phyloP scores from a whole-genome alignment of 2,113 vertebrate species.

The Rhegmatorhina hoffmannsi region DNA sequence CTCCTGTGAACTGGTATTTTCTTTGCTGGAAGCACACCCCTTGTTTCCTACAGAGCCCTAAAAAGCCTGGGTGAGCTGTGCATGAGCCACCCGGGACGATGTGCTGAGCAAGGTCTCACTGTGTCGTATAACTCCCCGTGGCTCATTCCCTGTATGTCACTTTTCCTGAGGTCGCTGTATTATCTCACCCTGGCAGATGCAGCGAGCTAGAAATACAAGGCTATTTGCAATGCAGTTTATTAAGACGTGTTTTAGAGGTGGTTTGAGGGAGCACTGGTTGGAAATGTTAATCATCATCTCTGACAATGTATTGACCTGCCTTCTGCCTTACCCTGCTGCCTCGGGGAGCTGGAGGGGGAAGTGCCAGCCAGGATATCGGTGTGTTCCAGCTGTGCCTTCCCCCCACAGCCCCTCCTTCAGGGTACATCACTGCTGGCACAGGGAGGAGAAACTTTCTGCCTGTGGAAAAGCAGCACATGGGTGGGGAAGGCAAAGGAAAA shows the following conservation, averaged over 20 bases:
- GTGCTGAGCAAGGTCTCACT: conserved; percentile 7
- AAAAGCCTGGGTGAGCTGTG: not conserved
- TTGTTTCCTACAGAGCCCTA: not conserved
- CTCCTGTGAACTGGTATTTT: accelerated
- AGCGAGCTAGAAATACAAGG: conserved; percentile 57
- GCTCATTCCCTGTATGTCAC: conserved; percentile 49
- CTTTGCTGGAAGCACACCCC: not conserved
- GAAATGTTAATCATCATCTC: conserved; percentile 59
- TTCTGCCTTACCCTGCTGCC: conserved; percentile 1
- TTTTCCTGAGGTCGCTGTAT: conserved; percentile 46
- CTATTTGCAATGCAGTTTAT: conserved; percentile 62
- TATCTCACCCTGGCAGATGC: conserved; percentile 68
- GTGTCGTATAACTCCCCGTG: not conserved
- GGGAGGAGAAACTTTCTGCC: not conserved
- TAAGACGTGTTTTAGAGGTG: conserved; percentile 60
- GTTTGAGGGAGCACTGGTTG: conserved; percentile 46
- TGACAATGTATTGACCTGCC: conserved; percentile 6
- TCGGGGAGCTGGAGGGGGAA: not conserved
- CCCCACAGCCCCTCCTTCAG: not conserved
- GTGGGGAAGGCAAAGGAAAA: not conserved
- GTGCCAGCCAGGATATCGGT: not conserved
- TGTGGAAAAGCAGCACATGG: not conserved
- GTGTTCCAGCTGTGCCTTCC: not conserved
- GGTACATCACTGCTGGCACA: not conserved
- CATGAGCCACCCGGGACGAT: not conserved